Evolutionary conservation across 2,797 vertebrate genomes (phyloP).

Genomic region (Thalassophryne amazonica): DNA sequence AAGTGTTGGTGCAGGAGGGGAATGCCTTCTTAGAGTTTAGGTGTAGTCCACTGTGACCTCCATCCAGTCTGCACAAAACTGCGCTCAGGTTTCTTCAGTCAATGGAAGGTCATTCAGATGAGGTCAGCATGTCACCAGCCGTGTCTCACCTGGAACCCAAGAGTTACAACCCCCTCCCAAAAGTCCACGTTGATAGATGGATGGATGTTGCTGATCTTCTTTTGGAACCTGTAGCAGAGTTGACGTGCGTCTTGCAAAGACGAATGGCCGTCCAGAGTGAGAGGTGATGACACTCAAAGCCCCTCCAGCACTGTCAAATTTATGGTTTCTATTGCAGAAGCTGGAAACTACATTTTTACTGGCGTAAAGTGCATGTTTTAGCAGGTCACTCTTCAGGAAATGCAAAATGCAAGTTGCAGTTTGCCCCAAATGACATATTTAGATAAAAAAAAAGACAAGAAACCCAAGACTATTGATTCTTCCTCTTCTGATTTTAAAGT

Average conservation of each 20-base stretch:
- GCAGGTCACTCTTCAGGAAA: too few species aligned
- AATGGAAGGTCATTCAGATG: slow-evolving; percentile 39
- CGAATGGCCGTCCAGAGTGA: slow-evolving; percentile 40
- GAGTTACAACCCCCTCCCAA: background rate
- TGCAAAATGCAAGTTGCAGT: too few species aligned
- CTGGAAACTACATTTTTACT: too few species aligned
- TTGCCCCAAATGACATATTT: too few species aligned
- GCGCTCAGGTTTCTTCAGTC: slow-evolving; percentile 8
- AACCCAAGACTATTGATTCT: too few species aligned
- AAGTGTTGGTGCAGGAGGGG: too few species aligned
- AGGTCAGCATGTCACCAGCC: slow-evolving; percentile 45
- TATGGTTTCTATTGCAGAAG: slow-evolving; percentile 63
- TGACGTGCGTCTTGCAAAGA: slow-evolving; percentile 17
- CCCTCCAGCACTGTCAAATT: slow-evolving; percentile 61
- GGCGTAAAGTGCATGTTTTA: too few species aligned
- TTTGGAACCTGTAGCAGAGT: slow-evolving; percentile 19
- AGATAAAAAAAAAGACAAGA: too few species aligned
- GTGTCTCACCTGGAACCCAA: slow-evolving; percentile 33
- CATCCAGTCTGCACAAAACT: slow-evolving; percentile 11
- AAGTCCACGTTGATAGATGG: too few species aligned
- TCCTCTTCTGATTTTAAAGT: too few species aligned
- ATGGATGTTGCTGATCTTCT: slow-evolving; percentile 40
- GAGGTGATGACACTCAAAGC: slow-evolving; percentile 62
- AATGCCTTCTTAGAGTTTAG: slow-evolving; percentile 64
- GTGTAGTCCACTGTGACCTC: slow-evolving; percentile 61